Conservation (phyloP, 2,113 vertebrate species). For the Tenebrosternarchus preto region DNA sequence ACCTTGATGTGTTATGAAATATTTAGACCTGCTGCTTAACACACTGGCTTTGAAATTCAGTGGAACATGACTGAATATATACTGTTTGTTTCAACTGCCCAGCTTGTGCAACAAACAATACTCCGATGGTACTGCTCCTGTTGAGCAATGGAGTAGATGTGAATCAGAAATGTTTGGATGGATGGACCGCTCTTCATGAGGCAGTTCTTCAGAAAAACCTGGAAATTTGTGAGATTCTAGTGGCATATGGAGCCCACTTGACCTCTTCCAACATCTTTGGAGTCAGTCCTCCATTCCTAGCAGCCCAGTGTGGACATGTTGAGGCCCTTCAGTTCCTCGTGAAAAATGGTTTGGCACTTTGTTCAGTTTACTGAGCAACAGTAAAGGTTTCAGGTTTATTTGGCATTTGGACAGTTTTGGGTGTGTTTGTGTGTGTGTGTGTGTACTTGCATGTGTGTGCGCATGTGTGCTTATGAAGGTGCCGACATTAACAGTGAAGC, state of each 20-base stretch:
- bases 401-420: too few relatives aligned
- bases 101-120: constrained; percentile 54
- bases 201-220: constrained; percentile 77
- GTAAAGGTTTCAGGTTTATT: too few relatives aligned
- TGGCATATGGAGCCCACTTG: constrained; percentile 79
- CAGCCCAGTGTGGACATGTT: constrained; percentile 81
- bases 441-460: too few relatives aligned
- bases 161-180: constrained; percentile 79
- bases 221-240: constrained; percentile 78
- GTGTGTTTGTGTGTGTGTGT: too few relatives aligned
- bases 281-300: constrained; percentile 83
- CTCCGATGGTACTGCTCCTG: constrained; percentile 73
- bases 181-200: constrained; percentile 83
- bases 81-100: not conserved
- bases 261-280: constrained; percentile 78
- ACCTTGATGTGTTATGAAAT: not conserved
- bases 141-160: constrained; percentile 77
- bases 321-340: constrained; percentile 78
- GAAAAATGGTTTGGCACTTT: constrained; percentile 52
- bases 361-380: not conserved
- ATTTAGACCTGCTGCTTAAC: constrained; percentile 75
- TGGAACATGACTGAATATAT: constrained; percentile 14
- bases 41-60: not conserved
- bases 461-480: constrained; percentile 63
- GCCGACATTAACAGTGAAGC: constrained; percentile 85